Evolutionary conservation across 2,888 invertebrate genomes (phyloP).

Genomic region (Drosophila lacicola): DNA sequence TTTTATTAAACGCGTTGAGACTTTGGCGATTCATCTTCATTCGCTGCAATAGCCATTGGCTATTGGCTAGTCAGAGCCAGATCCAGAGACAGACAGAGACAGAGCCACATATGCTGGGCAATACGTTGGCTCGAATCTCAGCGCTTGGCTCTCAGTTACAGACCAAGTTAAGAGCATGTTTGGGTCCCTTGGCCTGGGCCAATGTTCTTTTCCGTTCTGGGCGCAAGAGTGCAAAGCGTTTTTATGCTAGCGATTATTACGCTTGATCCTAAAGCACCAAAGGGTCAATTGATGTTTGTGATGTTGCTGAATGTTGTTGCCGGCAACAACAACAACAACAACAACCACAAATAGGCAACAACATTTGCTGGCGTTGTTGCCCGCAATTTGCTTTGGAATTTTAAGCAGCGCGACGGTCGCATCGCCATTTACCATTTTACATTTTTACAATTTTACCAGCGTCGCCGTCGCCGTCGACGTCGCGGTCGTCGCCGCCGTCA

Average conservation of each 20-base stretch:
- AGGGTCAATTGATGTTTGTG: conserved; percentile 84
- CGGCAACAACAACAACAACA: conserved; percentile 45
- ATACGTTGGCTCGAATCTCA: conserved; percentile 24
- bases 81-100: background rate
- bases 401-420: conserved; percentile 76
- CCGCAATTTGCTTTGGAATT: conserved; percentile 81
- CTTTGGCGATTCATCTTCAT: conserved; percentile 58
- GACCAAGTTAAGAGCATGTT: conserved; percentile 35
- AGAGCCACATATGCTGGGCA: conserved; percentile 46
- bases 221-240: conserved; percentile 79
- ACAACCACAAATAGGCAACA: conserved; percentile 53
- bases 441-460: conserved; percentile 44
- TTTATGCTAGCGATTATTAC: conserved; percentile 83
- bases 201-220: conserved; percentile 39
- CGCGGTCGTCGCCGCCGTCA: conserved; percentile 16
- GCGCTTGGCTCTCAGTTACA: conserved; percentile 46
- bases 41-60: conserved; percentile 57
- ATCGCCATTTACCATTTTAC: conserved; percentile 60
- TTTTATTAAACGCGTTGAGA: conserved; percentile 65
- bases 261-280: conserved; percentile 82
- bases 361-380: conserved; percentile 59
- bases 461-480: conserved; percentile 8
- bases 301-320: conserved; percentile 76
- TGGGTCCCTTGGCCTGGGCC: conserved; percentile 35
- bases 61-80: conserved; percentile 37